These are phyloP conservation scores for Parauchenoglanis ngamensis DNA, from an alignment of 2,797 vertebrate species.

Conservation along the genomic window DNA sequence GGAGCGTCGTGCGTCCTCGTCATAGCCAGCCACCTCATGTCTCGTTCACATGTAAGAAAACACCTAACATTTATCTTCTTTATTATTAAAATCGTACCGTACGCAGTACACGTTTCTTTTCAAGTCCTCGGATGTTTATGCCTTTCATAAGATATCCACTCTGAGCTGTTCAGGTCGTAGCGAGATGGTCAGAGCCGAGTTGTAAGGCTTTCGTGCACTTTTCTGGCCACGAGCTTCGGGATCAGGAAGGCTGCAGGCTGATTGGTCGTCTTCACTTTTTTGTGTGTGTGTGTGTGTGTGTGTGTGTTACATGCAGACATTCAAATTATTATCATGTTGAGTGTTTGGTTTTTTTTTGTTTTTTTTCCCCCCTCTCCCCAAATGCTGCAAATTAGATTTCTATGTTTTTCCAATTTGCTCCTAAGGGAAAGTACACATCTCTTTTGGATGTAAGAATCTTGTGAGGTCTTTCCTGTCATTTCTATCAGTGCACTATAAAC, in stretches of 20 bases:
- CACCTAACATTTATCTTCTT: not conserved
- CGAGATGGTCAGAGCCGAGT: not conserved
- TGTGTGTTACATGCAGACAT: not conserved
- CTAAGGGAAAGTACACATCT: not conserved
- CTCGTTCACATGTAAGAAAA: no score
- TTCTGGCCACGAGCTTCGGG: not conserved
- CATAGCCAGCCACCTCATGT: no score
- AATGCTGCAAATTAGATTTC: not conserved
- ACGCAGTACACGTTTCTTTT: not conserved
- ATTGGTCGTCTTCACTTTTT: not conserved
- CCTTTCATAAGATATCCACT: not conserved
- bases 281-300: not conserved
- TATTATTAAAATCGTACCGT: not conserved
- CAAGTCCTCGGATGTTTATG: not conserved
- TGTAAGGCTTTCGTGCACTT: not conserved
- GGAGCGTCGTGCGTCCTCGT: no score
- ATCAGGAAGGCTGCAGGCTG: not conserved
- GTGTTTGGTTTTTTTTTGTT: no score
- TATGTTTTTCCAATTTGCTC: not conserved
- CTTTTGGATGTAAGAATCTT: not conserved
- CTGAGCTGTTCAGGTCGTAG: not conserved
- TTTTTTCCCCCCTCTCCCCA: not conserved
- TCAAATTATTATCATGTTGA: not conserved
- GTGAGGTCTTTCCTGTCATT: not conserved
- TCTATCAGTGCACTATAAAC: no score